phyloP scores from a whole-genome alignment of 1,140 invertebrate genomes.

The Colletes gigas region DNA sequence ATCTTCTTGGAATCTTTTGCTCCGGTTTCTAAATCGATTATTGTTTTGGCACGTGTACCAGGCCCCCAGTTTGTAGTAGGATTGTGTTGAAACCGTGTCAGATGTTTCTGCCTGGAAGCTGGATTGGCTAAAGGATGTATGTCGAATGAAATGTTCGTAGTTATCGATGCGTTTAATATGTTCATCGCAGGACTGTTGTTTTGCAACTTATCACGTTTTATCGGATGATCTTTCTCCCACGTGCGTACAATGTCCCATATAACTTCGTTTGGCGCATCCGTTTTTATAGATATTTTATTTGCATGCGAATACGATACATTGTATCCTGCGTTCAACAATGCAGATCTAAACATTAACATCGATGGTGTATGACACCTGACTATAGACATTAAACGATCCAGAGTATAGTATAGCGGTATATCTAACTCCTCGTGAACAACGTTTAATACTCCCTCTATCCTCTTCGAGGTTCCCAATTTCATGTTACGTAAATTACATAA shows the following conservation, averaged over 20 bases:
- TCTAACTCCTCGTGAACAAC: slow-evolving; percentile 92
- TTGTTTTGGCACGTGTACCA: slow-evolving; percentile 86
- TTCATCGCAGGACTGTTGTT: slow-evolving; percentile 81
- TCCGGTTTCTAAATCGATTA: slow-evolving; percentile 80
- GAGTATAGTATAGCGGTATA: slow-evolving; percentile 92
- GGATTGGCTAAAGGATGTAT: slow-evolving; percentile 90
- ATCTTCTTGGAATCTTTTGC: slow-evolving; percentile 46
- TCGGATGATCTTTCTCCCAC: slow-evolving; percentile 85
- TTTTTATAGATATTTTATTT: slow-evolving; percentile 94
- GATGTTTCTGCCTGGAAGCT: slow-evolving; percentile 86
- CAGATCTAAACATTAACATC: slow-evolving; percentile 87
- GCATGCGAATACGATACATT: slow-evolving; percentile 96
- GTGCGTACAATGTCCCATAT: slow-evolving; percentile 96
- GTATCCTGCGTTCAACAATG: slow-evolving; percentile 96
- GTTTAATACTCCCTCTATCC: slow-evolving; percentile 88
- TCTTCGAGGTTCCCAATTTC: slow-evolving; percentile 85
- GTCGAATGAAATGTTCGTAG: slow-evolving; percentile 83
- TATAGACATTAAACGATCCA: slow-evolving; percentile 82
- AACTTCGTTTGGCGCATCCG: slow-evolving; percentile 91
- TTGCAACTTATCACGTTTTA: slow-evolving; percentile 77
- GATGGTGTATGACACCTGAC: slow-evolving; percentile 73
- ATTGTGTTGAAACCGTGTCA: slow-evolving; percentile 93
- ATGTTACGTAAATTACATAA: slow-evolving; percentile 75
- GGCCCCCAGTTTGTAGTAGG: slow-evolving; percentile 95
- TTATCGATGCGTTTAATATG: slow-evolving; percentile 83